Conservation (phyloP, 2,113 vertebrate species). For the Anthoscopus minutus region DNA sequence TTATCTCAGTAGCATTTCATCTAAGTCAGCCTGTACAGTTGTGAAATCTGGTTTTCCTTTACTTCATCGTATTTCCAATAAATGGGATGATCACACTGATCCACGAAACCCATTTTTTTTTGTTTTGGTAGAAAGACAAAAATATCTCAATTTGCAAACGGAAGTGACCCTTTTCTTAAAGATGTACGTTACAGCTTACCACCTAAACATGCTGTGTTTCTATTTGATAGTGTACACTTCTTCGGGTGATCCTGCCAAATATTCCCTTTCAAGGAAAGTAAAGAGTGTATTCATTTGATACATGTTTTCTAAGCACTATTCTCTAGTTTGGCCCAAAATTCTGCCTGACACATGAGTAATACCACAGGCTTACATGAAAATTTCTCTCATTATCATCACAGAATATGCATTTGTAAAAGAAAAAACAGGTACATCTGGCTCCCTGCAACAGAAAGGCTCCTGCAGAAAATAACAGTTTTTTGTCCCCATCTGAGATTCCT, state of each 20-base stretch:
- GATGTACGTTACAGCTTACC: neutral
- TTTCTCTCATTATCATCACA: neutral
- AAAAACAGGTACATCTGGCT: constrained; percentile 37
- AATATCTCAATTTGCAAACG: neutral
- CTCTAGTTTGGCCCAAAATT: neutral
- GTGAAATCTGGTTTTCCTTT: neutral
- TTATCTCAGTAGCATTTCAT: neutral
- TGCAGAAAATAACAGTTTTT: constrained; percentile 31
- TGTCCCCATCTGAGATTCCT: neutral
- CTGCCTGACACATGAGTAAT: neutral
- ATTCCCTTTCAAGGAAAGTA: neutral
- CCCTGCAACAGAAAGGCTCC: constrained; percentile 15
- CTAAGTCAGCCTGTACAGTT: neutral
- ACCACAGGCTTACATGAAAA: neutral
- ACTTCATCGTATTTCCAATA: neutral
- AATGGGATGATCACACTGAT: neutral
- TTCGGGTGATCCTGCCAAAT: neutral
- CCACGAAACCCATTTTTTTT: neutral
- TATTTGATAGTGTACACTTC: rapidly evolving
- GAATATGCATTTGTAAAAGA: neutral
- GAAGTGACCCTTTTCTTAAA: neutral
- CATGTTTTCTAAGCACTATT: neutral
- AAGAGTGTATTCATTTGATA: neutral
- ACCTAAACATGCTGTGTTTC: neutral
- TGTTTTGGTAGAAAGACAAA: neutral